These are phyloP conservation scores for Rafetus swinhoei DNA, from an alignment of 2,113 vertebrate genomes.

Conservation along the genomic window DNA sequence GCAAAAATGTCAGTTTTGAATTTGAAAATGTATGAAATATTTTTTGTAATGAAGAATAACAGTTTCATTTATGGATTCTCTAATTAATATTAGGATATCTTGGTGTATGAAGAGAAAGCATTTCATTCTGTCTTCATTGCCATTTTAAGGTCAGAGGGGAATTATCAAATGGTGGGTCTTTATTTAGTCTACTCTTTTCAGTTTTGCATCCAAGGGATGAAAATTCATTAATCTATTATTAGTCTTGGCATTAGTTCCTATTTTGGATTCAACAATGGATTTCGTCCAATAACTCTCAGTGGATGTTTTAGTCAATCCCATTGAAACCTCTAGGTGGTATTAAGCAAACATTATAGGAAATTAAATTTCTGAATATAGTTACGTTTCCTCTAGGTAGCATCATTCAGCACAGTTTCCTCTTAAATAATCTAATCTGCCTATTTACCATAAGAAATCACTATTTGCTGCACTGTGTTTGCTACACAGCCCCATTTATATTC, in stretches of 20 bases:
- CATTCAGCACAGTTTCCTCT: not conserved
- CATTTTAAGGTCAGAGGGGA: accelerated
- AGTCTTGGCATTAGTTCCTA: not conserved
- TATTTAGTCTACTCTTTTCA: not conserved
- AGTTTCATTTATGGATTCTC: not conserved
- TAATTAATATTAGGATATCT: not conserved
- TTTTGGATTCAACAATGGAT: not conserved
- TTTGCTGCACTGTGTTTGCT: not conserved
- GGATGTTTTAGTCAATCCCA: not conserved
- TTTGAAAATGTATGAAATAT: not conserved
- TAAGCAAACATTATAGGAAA: not conserved
- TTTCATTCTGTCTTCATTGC: not conserved
- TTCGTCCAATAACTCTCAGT: not conserved
- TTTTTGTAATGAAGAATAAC: not conserved
- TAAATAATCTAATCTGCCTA: not conserved
- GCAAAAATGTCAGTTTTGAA: not conserved
- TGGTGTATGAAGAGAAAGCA: not conserved
- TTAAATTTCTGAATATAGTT: not conserved
- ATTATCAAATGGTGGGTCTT: not conserved
- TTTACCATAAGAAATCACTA: not conserved
- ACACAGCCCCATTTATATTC: not conserved
- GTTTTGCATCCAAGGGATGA: not conserved
- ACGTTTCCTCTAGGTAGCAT: not conserved
- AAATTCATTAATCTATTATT: not conserved
- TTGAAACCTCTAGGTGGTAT: not conserved